Base-by-base conservation (phyloP, 2,888 invertebrate genomes). In the Tuberolachnus salignus region DNA sequence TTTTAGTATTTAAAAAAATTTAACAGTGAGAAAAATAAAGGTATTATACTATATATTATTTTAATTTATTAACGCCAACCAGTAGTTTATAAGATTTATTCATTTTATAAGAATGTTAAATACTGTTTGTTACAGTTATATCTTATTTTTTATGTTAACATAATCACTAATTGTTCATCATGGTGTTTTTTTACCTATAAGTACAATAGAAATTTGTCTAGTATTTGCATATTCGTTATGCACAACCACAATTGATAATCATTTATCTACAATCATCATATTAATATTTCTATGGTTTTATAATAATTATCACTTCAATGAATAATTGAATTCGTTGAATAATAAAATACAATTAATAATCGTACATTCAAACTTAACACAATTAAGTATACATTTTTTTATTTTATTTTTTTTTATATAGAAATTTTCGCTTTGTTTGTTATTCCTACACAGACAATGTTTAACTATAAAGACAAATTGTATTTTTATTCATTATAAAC, bases 1-100 rank as follows among this genome's bases (percentile, higher is more conserved):
- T 59, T 59, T 59, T 59, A 66, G 2, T 67, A 51, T 49, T 67
- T 67, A 64, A 64, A 64, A 1, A 13, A 59, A 59, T 23, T 34
- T 16, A 26, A 19, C 26, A 8, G n/a, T 34, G 34, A 34, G 34
- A 34, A 51, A 26, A 51, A 66, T 66, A 13, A 53, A 55, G 3
- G 21, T 69, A 69, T 42, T 69, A 21, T 34, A 13, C 49, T 49
- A 49, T 66, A 14, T 49, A 16, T 6, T 44, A 6, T 34, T 34
- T 34, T 34, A 34, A 34, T 34, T 34, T 34, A 34, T 34, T 6
- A 34, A 34, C 6, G 6, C 34, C 3, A 34, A n/a, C n/a, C n/a
- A n/a, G n/a, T n/a, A n/a, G n/a, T n/a, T n/a, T 34, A 34, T 34
- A 6, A 34, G 34, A 34, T 34, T 4, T 34, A 34, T 34, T 34